Conservation (phyloP, 2,888 invertebrate species). For the Protonemura montana region DNA sequence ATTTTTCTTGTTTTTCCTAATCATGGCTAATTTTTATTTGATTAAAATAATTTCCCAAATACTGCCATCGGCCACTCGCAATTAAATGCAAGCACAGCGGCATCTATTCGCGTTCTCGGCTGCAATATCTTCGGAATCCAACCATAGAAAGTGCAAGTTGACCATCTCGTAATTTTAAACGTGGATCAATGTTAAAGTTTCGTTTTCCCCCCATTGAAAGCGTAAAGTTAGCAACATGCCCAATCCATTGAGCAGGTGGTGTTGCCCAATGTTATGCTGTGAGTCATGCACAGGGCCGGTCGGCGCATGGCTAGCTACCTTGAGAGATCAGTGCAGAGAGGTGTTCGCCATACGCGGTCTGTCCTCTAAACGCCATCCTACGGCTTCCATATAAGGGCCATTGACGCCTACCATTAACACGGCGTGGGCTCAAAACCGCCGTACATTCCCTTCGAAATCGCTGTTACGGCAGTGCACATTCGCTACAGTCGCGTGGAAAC, state of each 20-base stretch:
- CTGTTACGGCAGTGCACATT: not conserved
- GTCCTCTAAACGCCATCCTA: conserved; percentile 26
- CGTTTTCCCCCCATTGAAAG: too few relatives aligned
- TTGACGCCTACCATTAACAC: not conserved
- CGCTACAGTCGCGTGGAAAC: too few relatives aligned
- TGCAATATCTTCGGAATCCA: not conserved
- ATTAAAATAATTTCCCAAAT: too few relatives aligned
- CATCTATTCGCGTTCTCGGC: too few relatives aligned
- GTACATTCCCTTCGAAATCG: not conserved
- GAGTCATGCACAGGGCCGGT: not conserved
- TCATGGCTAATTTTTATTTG: too few relatives aligned
- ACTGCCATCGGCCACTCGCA: too few relatives aligned
- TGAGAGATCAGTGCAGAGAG: not conserved
- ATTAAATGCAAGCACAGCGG: too few relatives aligned
- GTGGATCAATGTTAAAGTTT: not conserved
- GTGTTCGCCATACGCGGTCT: not conserved
- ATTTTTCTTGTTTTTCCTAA: too few relatives aligned
- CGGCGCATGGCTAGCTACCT: not conserved
- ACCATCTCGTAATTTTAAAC: not conserved
- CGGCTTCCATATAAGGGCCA: conserved; percentile 23
- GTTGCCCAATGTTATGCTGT: not conserved
- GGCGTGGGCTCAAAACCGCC: not conserved
- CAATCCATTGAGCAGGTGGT: not conserved
- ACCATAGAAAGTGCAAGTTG: not conserved
- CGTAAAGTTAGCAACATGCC: too few relatives aligned